Percentiles rank a stretch among this genome's conserved stretches.
phyloP scores from a whole-genome alignment of 1,140 invertebrate species.

The Zaprionus taronus region DNA sequence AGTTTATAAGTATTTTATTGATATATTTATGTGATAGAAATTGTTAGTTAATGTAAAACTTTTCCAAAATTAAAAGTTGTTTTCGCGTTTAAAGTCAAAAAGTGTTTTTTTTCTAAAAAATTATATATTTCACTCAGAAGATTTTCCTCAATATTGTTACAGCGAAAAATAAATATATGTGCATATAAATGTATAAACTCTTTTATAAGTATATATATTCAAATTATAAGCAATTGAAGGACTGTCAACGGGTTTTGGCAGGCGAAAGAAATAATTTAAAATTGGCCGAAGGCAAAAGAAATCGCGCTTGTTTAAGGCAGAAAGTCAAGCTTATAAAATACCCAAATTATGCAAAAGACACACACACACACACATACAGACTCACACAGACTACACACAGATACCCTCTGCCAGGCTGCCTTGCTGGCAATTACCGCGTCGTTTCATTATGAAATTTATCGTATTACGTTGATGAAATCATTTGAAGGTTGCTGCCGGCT shows the following conservation, averaged over 20 bases:
- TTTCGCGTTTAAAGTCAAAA: too few relatives aligned
- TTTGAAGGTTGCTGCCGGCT: slow-evolving; percentile 54
- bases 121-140: too few relatives aligned
- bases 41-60: too few relatives aligned
- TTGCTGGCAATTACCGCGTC: slow-evolving; percentile 68
- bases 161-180: too few relatives aligned
- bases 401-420: not conserved
- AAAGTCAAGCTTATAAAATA: slow-evolving; percentile 43
- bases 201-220: not conserved
- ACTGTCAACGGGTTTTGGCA: not conserved
- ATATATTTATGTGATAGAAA: too few relatives aligned
- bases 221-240: not conserved
- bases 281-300: slow-evolving; percentile 23
- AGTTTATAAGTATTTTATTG: too few relatives aligned
- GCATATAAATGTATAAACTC: too few relatives aligned
- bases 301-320: slow-evolving; percentile 17
- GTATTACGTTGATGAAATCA: slow-evolving; percentile 81
- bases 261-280: slow-evolving; percentile 31
- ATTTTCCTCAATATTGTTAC: too few relatives aligned
- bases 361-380: slow-evolving; percentile 14
- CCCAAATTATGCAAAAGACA: slow-evolving; percentile 51
- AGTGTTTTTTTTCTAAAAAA: too few relatives aligned
- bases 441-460: slow-evolving; percentile 81
- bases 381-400: too few relatives aligned
- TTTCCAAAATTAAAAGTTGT: too few relatives aligned